Evolutionary conservation across 2,888 invertebrate genomes (phyloP), one percentile per base, ranked within the genome.

Genomic region (Elegia similella): DNA sequence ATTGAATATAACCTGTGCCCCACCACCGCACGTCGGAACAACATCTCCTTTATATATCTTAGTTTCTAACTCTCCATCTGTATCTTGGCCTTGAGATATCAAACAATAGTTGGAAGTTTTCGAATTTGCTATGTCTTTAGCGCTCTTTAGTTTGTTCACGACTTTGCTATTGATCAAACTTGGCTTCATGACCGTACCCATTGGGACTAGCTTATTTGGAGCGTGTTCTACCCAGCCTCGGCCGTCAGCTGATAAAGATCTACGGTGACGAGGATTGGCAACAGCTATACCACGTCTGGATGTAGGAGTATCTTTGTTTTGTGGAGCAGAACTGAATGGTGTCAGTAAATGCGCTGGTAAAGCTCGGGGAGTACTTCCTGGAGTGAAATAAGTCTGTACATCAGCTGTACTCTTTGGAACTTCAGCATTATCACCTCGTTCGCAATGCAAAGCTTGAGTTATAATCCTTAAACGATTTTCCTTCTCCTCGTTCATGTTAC

Each of bases 11-110:
- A 99, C 96, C 75, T 99, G 98, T 0, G 98, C 97, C 0, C 99
- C 99, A 0, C 99, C 99, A 1, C 97, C 96, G 58, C 95, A 95
- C 0, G 99, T 99, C 0, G 97, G 98, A 1, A 98, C 93, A 2
- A 99, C 96, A 79, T 99, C 97, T 12, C 96, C 99, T 94, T 98
- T 99, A 78, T 96, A 97, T 13, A 98, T 79, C 72, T 96, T 96
- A 0, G 99, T 99, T 82, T 98, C 98, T 2, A 99, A 88, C 75
- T 98, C 98, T 0, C 99, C 99, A 68, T 96, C 96, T 0, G 96
- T 95, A 78, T 98, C 98, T 16, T 96, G 95, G 70, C 97, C 97
- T 84, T 99, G 99, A 0, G 98, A 96, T 15, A 98, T 95, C 0
- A 99, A 92, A 65, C 98, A 96, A 81, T 99, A 99, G 75, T 98